A percentile compares a stretch with the other conserved stretches of the same genome.
These are phyloP conservation scores for Prionchulus punctatus DNA, from an alignment of 2,888 invertebrate genomes.

Conservation along the genomic window DNA sequence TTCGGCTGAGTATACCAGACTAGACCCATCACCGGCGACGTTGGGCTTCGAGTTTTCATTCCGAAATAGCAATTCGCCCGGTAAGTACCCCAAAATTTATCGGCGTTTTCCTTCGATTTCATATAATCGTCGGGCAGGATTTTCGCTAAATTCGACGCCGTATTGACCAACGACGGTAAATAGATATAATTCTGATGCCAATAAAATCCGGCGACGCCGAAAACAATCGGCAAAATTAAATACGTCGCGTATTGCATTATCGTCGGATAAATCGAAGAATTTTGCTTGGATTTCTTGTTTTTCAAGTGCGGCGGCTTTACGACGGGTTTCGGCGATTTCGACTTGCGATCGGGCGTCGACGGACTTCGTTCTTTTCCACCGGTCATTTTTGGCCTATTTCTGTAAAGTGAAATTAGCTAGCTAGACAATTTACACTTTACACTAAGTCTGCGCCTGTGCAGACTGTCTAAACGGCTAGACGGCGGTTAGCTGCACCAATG, in stretches of 20 bases:
- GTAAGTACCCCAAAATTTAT: constrained; percentile 84
- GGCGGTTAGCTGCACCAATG: no score
- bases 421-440: no score
- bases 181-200: not conserved
- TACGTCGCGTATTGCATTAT: not conserved
- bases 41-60: constrained; percentile 69
- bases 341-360: no score
- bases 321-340: no score
- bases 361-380: no score
- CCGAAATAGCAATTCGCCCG: constrained; percentile 72
- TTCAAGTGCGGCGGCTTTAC: not conserved
- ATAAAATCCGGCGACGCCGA: constrained; percentile 4
- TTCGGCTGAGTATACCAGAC: constrained; percentile 77
- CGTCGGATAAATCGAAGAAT: not conserved
- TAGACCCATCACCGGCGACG: constrained; percentile 73
- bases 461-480: no score
- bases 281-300: not conserved
- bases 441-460: no score
- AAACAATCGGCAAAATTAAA: not conserved
- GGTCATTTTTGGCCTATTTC: no score
- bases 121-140: not conserved
- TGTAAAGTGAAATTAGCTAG: no score
- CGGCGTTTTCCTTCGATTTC: constrained; percentile 37
- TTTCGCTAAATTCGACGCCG: constrained; percentile 4
- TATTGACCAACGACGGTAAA: constrained; percentile 7